Evolutionary conservation across 2,113 vertebrate genomes (phyloP), one percentile per base, ranked within the genome.

Genomic region (Scytalopus superciliaris): DNA sequence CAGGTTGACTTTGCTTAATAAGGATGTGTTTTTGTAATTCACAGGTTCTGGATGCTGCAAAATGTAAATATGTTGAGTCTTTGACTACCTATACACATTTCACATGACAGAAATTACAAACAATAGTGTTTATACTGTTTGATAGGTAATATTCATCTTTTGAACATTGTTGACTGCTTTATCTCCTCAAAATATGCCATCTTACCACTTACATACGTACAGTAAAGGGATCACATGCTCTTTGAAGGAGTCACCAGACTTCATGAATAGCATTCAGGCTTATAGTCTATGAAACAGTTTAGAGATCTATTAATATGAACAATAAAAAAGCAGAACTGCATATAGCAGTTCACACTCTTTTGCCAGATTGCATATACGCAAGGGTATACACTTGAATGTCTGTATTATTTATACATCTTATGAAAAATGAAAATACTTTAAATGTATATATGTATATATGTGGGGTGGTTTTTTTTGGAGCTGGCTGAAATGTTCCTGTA

Each of bases 1-100:
- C 30, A 81, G n/a, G 12, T 56, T 84, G 92, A 73, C 84, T 94
- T 96, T 87, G 63, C 74, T 92, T 93, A 93, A 62, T 81, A 96
- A 93, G 52, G 40, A 66, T 37, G 39, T 74, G 40, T 92, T 84
- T 66, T 69, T 94, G 62, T 84, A 95, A 96, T 87, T 95, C 86
- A 94, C 57, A 90, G 31, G 39, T 94, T 96, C 55, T 87, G 64
- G 59, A 83, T 93, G 40, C 40, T 68, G 49, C 80, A 93, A 93
- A 87, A 93, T 89, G 78, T 79, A 95, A 96, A 93, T 87, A 80
- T 60, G 19, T 55, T 94, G 94, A 84, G 57, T 74, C 62, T 31
- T 62, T 89, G 72, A 76, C 85, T 89, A 57, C 52, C 6, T 75
- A 50, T 64, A 89, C 57, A 90, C 7, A 78, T 92, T 74, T 62